phyloP scores from a whole-genome alignment of 2,113 vertebrate genomes.

The Syngnathus floridae region DNA sequence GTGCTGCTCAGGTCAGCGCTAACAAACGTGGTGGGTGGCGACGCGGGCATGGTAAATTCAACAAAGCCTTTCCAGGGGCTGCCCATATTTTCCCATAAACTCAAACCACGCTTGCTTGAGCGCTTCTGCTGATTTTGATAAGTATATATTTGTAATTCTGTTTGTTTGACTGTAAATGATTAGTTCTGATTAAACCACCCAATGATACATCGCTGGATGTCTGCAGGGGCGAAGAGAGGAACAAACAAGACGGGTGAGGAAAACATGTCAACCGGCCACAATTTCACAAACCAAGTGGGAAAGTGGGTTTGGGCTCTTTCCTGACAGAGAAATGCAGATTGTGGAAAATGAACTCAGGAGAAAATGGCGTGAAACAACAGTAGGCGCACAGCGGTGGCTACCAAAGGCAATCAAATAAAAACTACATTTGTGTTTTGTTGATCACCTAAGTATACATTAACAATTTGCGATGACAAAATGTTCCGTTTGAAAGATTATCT shows the following conservation, averaged over 20 bases:
- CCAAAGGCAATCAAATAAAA: neutral
- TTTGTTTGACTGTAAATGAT: constrained; percentile 34
- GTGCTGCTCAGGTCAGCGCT: constrained; percentile 75
- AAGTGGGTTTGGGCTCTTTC: constrained; percentile 34
- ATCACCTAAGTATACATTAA: neutral
- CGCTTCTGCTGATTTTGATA: constrained; percentile 56
- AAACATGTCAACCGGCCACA: constrained; percentile 63
- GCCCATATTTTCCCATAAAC: constrained; percentile 76
- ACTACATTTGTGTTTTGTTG: neutral
- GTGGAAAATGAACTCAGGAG: constrained; percentile 11
- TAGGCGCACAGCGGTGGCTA: neutral
- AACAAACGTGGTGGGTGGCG: constrained; percentile 72
- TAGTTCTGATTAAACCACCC: constrained; percentile 59
- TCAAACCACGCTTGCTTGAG: constrained; percentile 64
- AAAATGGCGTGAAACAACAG: constrained; percentile 20
- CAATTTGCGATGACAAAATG: neutral
- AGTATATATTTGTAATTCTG: constrained; percentile 25
- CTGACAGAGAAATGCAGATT: constrained; percentile 17
- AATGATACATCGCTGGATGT: constrained; percentile 71
- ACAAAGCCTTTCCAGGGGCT: constrained; percentile 78
- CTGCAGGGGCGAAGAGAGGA: constrained; percentile 74
- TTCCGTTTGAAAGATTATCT: neutral
- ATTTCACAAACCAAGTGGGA: constrained; percentile 47
- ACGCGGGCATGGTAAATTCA: constrained; percentile 72
- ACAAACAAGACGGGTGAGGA: constrained; percentile 61